Conservation (phyloP, 2,113 vertebrate genomes). For the Uria lomvia region DNA sequence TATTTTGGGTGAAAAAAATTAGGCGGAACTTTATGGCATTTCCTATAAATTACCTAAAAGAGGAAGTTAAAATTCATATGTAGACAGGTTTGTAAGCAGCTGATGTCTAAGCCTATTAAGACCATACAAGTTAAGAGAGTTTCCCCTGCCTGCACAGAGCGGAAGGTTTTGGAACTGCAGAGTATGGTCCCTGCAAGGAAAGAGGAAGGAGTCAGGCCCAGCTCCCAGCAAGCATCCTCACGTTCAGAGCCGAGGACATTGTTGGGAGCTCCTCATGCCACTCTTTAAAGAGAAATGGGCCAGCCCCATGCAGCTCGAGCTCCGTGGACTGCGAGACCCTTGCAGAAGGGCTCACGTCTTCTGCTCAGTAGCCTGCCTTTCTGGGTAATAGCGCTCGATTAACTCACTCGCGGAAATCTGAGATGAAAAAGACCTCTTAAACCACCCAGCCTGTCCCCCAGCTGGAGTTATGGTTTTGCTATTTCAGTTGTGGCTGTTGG, state of each 20-base stretch:
- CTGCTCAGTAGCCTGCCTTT: neutral
- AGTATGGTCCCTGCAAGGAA: neutral
- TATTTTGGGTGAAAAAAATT: neutral
- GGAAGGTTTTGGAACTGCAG: neutral
- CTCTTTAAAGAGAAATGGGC: neutral
- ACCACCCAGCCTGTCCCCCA: neutral
- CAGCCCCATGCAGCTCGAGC: fast-evolving
- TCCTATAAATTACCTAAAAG: slow-evolving; percentile 80
- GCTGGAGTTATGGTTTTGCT: neutral
- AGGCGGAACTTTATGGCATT: slow-evolving; percentile 74
- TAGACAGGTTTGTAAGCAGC: slow-evolving; percentile 32
- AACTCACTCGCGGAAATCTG: neutral
- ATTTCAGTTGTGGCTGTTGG: neutral
- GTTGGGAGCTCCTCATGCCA: neutral
- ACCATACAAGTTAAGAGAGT: neutral
- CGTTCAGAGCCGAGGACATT: neutral
- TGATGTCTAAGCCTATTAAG: neutral
- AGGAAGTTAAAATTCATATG: slow-evolving; percentile 72
- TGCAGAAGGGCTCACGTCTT: neutral
- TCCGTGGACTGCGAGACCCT: fast-evolving
- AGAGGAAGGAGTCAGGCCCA: neutral
- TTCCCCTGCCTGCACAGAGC: neutral
- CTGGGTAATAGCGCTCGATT: fast-evolving
- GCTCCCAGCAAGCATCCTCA: neutral
- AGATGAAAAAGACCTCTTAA: neutral